phyloP scores from a whole-genome alignment of 2,888 invertebrate species.

The Agonopterix subpropinquella region DNA sequence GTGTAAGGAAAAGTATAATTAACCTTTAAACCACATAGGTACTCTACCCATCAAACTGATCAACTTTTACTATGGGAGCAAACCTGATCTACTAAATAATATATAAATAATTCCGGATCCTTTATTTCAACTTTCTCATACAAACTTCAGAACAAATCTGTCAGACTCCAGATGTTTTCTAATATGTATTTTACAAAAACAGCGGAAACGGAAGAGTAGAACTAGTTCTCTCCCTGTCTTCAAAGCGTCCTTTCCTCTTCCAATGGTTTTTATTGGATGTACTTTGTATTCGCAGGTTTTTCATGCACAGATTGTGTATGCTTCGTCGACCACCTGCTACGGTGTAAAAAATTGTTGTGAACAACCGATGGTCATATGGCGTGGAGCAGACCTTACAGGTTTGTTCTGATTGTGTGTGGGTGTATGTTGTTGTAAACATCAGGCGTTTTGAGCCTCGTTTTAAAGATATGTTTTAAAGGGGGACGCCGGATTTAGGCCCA shows the following conservation, averaged over 20 bases:
- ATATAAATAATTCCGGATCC: neutral
- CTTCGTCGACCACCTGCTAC: constrained; percentile 52
- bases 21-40: no score
- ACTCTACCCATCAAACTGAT: no score
- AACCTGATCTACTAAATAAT: no score
- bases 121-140: neutral
- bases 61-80: no score
- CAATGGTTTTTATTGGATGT: constrained; percentile 41
- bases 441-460: no score
- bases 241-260: constrained; percentile 30
- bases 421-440: no score
- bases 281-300: constrained; percentile 52
- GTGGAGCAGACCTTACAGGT: constrained; percentile 12
- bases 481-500: no score
- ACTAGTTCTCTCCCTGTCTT: constrained; percentile 33
- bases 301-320: constrained; percentile 58
- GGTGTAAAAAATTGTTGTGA: constrained; percentile 31
- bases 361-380: constrained; percentile 65
- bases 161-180: constrained; percentile 56
- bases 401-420: neutral
- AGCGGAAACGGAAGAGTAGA: constrained; percentile 71
- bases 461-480: no score
- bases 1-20: no score
- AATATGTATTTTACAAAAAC: constrained; percentile 57
- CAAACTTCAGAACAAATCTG: constrained; percentile 27